Evolutionary conservation across 2,888 invertebrate species (phyloP).

Genomic region (Napeogenes inachia): DNA sequence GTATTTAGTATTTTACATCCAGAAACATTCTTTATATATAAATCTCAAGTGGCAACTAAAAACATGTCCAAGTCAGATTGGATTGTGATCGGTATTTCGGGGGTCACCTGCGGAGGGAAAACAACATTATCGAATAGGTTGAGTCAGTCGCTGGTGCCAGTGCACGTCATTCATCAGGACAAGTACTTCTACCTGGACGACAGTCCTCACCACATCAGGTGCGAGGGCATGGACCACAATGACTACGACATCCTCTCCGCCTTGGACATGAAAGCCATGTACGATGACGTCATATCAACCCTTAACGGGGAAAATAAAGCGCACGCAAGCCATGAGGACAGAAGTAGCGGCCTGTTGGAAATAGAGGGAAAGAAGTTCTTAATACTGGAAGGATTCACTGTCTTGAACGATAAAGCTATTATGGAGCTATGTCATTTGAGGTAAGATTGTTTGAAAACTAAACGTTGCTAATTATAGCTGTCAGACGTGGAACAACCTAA

Average conservation of each 20-base stretch:
- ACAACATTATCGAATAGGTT: constrained; percentile 82
- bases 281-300: constrained; percentile 73
- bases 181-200: constrained; percentile 83
- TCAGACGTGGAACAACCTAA: too few species aligned
- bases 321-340: constrained; percentile 26
- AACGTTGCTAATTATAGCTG: too few species aligned
- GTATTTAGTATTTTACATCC: background rate
- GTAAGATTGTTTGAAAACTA: constrained; percentile 37
- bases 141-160: constrained; percentile 59
- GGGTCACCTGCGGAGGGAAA: constrained; percentile 91
- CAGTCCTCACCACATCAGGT: constrained; percentile 80
- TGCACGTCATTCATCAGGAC: constrained; percentile 83
- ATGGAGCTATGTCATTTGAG: constrained; percentile 81
- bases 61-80: constrained; percentile 37
- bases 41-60: background rate
- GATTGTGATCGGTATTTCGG: constrained; percentile 82
- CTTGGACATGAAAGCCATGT: constrained; percentile 85
- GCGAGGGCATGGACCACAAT: constrained; percentile 81
- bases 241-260: constrained; percentile 86
- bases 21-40: too few species aligned
- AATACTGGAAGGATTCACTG: constrained; percentile 86
- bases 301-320: constrained; percentile 41
- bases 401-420: constrained; percentile 83
- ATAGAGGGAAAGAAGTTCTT: constrained; percentile 69
- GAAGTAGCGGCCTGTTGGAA: constrained; percentile 25